phyloP scores from a whole-genome alignment of 2,888 invertebrate species.

The Perdita meconis region DNA sequence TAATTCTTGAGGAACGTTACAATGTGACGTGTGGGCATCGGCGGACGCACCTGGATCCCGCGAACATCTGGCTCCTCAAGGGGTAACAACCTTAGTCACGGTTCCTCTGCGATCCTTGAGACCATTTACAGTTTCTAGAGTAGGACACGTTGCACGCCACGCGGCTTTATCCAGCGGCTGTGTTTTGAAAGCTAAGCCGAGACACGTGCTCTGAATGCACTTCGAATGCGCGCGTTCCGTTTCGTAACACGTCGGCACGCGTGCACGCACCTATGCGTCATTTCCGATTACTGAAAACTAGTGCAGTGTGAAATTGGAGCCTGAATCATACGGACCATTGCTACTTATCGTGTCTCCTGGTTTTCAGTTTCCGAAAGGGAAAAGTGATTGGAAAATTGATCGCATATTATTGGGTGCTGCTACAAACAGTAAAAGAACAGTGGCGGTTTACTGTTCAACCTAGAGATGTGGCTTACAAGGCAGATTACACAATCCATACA shows the following conservation, averaged over 20 bases:
- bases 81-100: constrained; percentile 51
- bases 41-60: constrained; percentile 61
- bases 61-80: constrained; percentile 58
- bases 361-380: not conserved
- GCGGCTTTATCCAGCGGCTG: constrained; percentile 37
- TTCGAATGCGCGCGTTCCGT: constrained; percentile 67
- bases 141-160: constrained; percentile 13
- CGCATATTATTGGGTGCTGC: too few species aligned
- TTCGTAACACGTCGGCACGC: constrained; percentile 59
- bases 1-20: constrained; percentile 59
- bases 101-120: constrained; percentile 14
- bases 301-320: not conserved
- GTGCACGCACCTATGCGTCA: constrained; percentile 26
- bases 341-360: not conserved
- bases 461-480: too few species aligned
- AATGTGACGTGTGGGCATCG: constrained; percentile 44
- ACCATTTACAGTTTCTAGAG: constrained; percentile 33
- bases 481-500: too few species aligned
- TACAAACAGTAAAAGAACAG: too few species aligned
- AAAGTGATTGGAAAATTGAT: too few species aligned
- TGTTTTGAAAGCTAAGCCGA: constrained; percentile 50
- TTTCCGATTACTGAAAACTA: constrained; percentile 26
- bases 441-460: too few species aligned
- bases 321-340: constrained; percentile 13
- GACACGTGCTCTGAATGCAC: constrained; percentile 69